phyloP scores from a whole-genome alignment of 2,888 invertebrate species.

The Nemoura dubitans region DNA sequence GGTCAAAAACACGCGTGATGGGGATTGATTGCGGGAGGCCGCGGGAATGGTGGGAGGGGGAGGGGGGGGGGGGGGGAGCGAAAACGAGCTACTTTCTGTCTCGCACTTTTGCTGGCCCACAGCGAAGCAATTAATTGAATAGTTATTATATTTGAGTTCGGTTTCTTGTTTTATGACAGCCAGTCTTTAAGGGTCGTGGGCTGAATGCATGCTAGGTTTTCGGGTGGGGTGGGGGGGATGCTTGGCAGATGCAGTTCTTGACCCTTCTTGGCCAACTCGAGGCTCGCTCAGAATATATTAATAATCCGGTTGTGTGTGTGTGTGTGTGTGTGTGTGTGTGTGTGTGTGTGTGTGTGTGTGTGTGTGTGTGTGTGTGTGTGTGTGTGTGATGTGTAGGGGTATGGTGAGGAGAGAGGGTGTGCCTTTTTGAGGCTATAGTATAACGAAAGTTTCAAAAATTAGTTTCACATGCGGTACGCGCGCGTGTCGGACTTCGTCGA shows the following conservation, averaged over 20 bases:
- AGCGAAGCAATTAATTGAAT: neutral
- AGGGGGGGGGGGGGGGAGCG: neutral
- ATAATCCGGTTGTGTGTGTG: too few relatives aligned
- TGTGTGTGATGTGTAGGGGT: neutral
- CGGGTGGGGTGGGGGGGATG: too few relatives aligned
- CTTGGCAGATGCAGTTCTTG: neutral
- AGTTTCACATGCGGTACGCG: neutral
- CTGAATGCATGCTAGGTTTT: too few relatives aligned
- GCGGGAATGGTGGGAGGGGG: too few relatives aligned
- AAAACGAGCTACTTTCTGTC: neutral
- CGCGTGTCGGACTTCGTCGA: neutral
- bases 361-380: neutral
- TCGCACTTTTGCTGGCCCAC: neutral
- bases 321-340: too few relatives aligned
- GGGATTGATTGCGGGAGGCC: neutral
- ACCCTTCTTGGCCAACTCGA: too few relatives aligned
- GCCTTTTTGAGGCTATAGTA: slow-evolving; percentile 4
- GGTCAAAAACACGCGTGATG: neutral
- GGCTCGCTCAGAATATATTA: neutral
- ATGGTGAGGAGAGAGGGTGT: neutral
- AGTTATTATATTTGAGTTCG: neutral
- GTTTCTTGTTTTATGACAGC: neutral
- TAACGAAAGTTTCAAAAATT: slow-evolving; percentile 5
- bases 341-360: neutral
- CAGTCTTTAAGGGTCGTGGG: too few relatives aligned